These are phyloP conservation scores for Speoplatyrhinus poulsoni DNA, from an alignment of 2,113 vertebrate species.

Conservation along the genomic window DNA sequence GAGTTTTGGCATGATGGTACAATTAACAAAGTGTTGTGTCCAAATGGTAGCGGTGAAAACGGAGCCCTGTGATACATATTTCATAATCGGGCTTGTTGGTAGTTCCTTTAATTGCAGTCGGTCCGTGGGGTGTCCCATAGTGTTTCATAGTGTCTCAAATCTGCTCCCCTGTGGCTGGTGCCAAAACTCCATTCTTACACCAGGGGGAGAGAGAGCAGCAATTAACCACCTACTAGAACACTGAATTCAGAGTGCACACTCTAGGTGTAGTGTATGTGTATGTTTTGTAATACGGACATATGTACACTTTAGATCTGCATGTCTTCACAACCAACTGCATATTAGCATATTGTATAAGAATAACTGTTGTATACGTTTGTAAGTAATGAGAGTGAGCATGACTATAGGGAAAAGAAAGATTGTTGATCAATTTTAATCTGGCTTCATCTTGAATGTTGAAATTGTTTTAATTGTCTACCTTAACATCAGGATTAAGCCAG, in stretches of 20 bases:
- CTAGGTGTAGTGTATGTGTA: conserved; percentile 4
- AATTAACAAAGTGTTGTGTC: conserved; percentile 41
- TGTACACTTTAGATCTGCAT: background rate
- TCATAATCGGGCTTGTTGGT: background rate
- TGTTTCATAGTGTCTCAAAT: background rate
- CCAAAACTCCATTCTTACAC: conserved; percentile 42
- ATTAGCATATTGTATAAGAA: background rate
- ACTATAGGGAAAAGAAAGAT: background rate
- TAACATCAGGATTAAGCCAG: conserved; percentile 60
- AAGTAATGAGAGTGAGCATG: background rate
- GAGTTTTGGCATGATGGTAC: conserved; percentile 35
- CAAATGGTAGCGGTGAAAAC: conserved; percentile 19
- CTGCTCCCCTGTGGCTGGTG: conserved; percentile 20
- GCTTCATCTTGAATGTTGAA: conserved; percentile 42
- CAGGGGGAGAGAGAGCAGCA: conserved; percentile 33
- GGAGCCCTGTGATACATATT: background rate
- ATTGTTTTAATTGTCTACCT: conserved; percentile 40
- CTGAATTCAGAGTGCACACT: conserved; percentile 12
- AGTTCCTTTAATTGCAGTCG: conserved; percentile 21
- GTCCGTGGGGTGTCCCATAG: conserved; percentile 22
- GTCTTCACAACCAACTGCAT: background rate
- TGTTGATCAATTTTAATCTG: conserved; percentile 37
- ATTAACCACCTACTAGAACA: conserved; percentile 60
- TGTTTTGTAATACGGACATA: conserved; percentile 9
- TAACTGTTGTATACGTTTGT: background rate